phyloP scores from a whole-genome alignment of 2,797 vertebrate genomes.

The Cirrhinus molitorella region DNA sequence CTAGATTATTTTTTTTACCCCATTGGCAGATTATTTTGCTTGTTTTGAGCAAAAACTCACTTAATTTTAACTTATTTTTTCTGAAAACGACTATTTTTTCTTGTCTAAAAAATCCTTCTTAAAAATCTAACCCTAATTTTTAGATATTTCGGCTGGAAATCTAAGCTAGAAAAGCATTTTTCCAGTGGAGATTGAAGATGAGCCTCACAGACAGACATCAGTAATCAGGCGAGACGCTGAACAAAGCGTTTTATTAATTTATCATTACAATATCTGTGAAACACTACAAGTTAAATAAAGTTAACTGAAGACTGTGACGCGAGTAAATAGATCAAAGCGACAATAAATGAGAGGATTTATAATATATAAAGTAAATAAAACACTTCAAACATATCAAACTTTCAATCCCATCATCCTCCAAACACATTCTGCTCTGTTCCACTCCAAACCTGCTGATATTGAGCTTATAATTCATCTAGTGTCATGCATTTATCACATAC shows the following conservation, averaged over 20 bases:
- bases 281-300: slow-evolving; percentile 60
- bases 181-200: not conserved
- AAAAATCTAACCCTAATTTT: too few relatives aligned
- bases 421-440: not conserved
- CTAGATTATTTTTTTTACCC: too few relatives aligned
- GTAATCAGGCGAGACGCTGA: not conserved
- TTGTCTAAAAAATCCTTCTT: too few relatives aligned
- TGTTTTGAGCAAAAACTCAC: too few relatives aligned
- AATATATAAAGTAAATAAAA: slow-evolving; percentile 8
- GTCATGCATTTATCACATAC: not conserved
- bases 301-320: slow-evolving; percentile 52
- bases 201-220: not conserved
- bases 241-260: slow-evolving; percentile 49
- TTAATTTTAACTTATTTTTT: too few relatives aligned
- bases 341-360: slow-evolving; percentile 33
- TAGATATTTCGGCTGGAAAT: too few relatives aligned
- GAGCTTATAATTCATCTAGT: not conserved
- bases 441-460: not conserved
- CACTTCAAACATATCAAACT: not conserved
- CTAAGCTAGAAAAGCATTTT: too few relatives aligned
- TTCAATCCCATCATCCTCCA: not conserved
- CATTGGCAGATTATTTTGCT: too few relatives aligned
- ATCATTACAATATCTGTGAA: slow-evolving; percentile 53
- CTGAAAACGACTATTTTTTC: too few relatives aligned
- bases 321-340: slow-evolving; percentile 50